Evolutionary conservation across 1,140 invertebrate species (phyloP).

Genomic region (Agrypnia vestita): DNA sequence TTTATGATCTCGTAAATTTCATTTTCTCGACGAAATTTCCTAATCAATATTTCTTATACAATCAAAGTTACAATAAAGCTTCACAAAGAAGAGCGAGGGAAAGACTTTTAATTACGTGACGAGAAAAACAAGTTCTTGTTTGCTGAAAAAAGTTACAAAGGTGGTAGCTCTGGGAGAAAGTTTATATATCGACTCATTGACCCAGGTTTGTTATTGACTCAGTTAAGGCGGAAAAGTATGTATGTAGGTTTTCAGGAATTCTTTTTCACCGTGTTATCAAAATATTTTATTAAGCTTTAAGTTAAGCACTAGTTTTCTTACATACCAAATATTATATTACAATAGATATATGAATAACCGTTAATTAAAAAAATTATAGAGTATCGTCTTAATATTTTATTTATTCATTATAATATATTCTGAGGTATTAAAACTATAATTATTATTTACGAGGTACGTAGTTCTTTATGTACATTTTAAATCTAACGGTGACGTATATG

Average conservation of each 20-base stretch:
- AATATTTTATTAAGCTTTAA: too few species aligned
- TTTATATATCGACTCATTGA: constrained; percentile 60
- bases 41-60: constrained; percentile 45
- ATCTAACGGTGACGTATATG: too few species aligned
- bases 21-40: constrained; percentile 32
- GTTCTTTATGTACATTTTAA: too few species aligned
- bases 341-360: too few species aligned
- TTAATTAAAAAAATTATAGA: too few species aligned
- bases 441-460: too few species aligned
- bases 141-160: constrained; percentile 52
- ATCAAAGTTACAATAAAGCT: constrained; percentile 41
- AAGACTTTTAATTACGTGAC: constrained; percentile 60
- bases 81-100: constrained; percentile 44
- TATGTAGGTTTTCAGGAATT: neutral
- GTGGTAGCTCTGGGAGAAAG: constrained; percentile 34
- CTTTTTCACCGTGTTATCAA: neutral
- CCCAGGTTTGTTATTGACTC: constrained; percentile 53
- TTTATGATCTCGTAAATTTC: constrained; percentile 44
- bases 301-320: too few species aligned
- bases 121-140: constrained; percentile 58
- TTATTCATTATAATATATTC: too few species aligned
- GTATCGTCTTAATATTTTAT: too few species aligned
- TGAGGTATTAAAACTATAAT: too few species aligned
- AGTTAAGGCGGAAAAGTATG: constrained; percentile 14
- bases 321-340: too few species aligned